Conservation (phyloP, 2,797 vertebrate species). For the Artibeus jamaicensis region DNA sequence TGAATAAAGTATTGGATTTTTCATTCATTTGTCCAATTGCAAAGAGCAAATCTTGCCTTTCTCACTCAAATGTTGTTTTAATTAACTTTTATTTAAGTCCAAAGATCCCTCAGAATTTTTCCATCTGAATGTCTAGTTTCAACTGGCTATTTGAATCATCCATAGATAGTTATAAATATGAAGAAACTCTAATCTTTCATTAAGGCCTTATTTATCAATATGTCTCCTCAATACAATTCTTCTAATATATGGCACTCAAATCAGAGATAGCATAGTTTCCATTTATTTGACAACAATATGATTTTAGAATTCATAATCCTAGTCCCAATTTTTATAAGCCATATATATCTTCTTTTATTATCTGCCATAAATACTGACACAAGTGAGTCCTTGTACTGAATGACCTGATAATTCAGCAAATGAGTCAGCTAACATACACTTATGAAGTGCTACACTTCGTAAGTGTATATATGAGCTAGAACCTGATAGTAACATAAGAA, state of each 20-base stretch:
- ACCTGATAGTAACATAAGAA: not conserved
- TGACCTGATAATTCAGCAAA: not conserved
- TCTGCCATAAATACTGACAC: not conserved
- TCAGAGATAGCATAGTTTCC: not conserved
- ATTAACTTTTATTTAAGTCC: not conserved
- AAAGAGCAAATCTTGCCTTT: not conserved
- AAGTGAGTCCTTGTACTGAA: not conserved
- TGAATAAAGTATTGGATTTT: constrained; percentile 9
- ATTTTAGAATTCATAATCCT: not conserved
- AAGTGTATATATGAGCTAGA: not conserved
- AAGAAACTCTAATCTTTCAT: not conserved
- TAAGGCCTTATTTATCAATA: constrained; percentile 1
- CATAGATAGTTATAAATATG: not conserved
- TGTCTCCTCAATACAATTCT: not conserved
- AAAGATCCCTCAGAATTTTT: constrained; percentile 10
- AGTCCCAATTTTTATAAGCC: not conserved
- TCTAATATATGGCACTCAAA: not conserved
- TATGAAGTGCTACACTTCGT: not conserved
- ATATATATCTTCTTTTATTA: not conserved
- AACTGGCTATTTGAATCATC: constrained; percentile 34
- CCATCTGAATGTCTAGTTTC: not conserved
- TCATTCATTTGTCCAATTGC: not conserved
- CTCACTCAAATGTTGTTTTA: not conserved
- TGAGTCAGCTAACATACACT: not conserved
- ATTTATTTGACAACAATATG: not conserved